These are phyloP conservation scores for Periophthalmodon schlosseri DNA, from an alignment of 2,113 vertebrate genomes.

Conservation along the genomic window DNA sequence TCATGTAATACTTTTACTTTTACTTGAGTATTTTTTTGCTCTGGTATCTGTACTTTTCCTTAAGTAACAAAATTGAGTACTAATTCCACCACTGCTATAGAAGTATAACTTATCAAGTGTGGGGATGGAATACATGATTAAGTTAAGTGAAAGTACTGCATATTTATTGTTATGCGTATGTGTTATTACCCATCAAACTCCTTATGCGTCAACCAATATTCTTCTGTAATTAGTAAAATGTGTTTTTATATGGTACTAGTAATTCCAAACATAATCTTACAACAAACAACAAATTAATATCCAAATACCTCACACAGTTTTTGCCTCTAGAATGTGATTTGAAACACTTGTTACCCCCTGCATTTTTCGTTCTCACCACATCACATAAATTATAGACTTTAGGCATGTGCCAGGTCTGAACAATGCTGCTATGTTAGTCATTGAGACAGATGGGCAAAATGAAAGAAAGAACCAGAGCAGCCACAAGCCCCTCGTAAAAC, in stretches of 20 bases:
- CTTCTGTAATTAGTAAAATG: not conserved
- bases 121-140: no score
- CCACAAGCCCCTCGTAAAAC: constrained; percentile 51
- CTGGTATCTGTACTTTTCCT: no score
- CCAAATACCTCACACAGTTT: constrained; percentile 4
- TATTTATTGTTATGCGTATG: no score
- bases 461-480: constrained; percentile 46
- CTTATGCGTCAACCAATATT: not conserved
- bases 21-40: no score
- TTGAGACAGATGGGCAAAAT: constrained; percentile 47
- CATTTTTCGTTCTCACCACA: constrained; percentile 49
- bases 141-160: no score
- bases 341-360: constrained; percentile 12
- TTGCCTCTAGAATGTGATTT: constrained; percentile 17
- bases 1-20: no score
- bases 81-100: no score
- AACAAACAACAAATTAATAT: not conserved
- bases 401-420: constrained; percentile 44
- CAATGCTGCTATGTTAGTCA: constrained; percentile 50
- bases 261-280: not conserved
- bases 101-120: no score
- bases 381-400: constrained; percentile 48
- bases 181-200: no score
- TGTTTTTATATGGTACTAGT: not conserved
- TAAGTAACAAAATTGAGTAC: no score